A percentile compares a stretch with the other conserved stretches of the same genome.
Conservation (phyloP, 2,797 vertebrate genomes). For the Argya squamiceps region DNA sequence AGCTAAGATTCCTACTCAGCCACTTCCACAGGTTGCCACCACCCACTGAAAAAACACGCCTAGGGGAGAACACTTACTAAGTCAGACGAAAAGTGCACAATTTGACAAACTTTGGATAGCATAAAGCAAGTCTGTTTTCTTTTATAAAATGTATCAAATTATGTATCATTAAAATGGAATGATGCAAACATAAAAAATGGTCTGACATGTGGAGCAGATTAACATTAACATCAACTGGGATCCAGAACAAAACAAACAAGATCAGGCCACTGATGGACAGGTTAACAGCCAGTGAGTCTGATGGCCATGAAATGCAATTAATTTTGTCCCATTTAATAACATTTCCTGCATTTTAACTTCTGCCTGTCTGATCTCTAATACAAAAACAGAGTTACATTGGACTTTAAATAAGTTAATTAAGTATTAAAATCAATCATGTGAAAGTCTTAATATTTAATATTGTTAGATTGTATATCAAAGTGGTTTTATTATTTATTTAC, state of each 20-base stretch:
- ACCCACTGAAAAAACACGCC: not conserved
- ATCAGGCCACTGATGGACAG: slow-evolving; percentile 50
- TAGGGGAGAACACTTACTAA: not conserved
- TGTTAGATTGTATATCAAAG: slow-evolving; percentile 89
- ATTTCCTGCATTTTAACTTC: slow-evolving; percentile 62
- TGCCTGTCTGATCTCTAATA: slow-evolving; percentile 69
- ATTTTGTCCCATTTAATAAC: slow-evolving; percentile 67
- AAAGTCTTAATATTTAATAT: slow-evolving; percentile 98
- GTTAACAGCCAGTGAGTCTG: slow-evolving; percentile 26
- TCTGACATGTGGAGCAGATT: not conserved
- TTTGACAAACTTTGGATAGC: slow-evolving; percentile 46
- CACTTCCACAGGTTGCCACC: slow-evolving; percentile 28
- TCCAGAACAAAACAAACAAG: slow-evolving; percentile 39
- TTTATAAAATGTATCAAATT: slow-evolving; percentile 47
- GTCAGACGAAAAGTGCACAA: slow-evolving; percentile 26
- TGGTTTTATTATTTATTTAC: slow-evolving; percentile 96
- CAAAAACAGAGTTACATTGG: slow-evolving; percentile 62
- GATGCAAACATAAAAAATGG: slow-evolving; percentile 37
- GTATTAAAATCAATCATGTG: slow-evolving; percentile 93
- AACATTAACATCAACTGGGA: slow-evolving; percentile 24
- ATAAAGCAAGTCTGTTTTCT: slow-evolving; percentile 30
- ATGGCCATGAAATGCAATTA: slow-evolving; percentile 51
- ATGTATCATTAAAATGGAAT: slow-evolving; percentile 63
- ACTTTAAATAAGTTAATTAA: slow-evolving; percentile 87
- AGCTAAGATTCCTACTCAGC: not conserved